phyloP scores from a whole-genome alignment of 2,113 vertebrate genomes.

The Chaenocephalus aceratus region DNA sequence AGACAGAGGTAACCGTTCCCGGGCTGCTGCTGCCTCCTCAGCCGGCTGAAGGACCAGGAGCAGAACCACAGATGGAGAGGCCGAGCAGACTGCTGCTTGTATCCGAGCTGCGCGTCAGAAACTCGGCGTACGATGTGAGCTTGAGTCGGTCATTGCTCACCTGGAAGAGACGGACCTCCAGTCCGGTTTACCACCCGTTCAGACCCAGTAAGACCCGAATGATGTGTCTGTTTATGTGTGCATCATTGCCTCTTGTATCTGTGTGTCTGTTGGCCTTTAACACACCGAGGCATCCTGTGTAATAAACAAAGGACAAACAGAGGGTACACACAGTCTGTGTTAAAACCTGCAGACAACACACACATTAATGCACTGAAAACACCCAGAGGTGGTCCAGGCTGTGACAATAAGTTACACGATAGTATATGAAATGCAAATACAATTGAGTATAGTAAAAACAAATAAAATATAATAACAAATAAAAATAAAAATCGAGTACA shows the following conservation, averaged over 20 bases:
- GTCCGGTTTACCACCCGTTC: conserved; percentile 74
- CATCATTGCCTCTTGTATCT: rapidly evolving
- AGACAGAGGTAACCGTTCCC: conserved; percentile 44
- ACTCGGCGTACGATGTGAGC: conserved; percentile 68
- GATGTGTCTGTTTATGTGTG: background rate
- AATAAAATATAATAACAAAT: no score
- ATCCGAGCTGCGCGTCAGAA: conserved; percentile 74
- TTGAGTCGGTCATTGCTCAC: conserved; percentile 65
- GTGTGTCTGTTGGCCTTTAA: conserved; percentile 9
- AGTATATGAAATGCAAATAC: no score
- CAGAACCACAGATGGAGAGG: conserved; percentile 66
- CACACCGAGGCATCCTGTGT: conserved; percentile 21
- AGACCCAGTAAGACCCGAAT: conserved; percentile 71
- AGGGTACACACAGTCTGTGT: background rate
- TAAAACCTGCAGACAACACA: background rate
- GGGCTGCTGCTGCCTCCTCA: conserved; percentile 43
- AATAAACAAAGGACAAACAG: conserved; percentile 41
- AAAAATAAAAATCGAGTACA: no score
- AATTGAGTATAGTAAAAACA: no score
- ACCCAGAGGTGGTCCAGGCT: rapidly evolving
- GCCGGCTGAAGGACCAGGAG: conserved; percentile 56
- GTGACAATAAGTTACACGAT: background rate
- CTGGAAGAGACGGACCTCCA: conserved; percentile 69
- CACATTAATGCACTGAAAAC: background rate
- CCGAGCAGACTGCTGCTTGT: conserved; percentile 62